Evolutionary conservation across 1,140 invertebrate species (phyloP), one percentile per base, ranked within the genome.

Genomic region (Megalopta genalis): DNA sequence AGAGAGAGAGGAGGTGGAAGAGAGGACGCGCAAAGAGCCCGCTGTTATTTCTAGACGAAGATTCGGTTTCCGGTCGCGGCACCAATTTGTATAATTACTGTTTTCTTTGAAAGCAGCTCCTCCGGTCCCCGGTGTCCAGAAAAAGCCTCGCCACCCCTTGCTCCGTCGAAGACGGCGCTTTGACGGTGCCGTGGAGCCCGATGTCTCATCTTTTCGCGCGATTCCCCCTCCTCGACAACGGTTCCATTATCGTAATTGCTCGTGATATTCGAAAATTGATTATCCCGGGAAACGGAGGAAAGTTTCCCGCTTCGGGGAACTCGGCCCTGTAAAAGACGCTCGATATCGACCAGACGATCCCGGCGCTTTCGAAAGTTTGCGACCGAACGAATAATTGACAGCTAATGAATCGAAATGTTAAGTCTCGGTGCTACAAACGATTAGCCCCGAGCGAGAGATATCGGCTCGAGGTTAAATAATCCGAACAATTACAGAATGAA

Each of bases 11-110:
- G 23, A 49, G 63, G 49, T 9, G 16, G 25, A 32, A n/a, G 23
- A 49, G 63, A 59, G 16, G 16, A 27, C 67, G 16, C 25, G 67
- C 25, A 86, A 83, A 86, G 85, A 81, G 83, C 73, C 75, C 70
- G 67, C 64, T 75, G 85, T 88, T 89, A 88, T 89, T 88, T 88
- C 83, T 86, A 78, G 81, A 87, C 73, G 88, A 89, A 79, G 85
- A 89, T 89, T 86, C 68, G 75, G 82, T 87, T 87, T 87, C 82
- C 81, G 81, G 77, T 57, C 80, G 72, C 70, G 81, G 69, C 63
- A 69, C 68, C 86, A 81, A 84, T 83, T 87, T 81, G 74, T 84
- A 77, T 86, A 88, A 88, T 86, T 88, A 81, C 86, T 85, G 81
- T 86, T 87, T 86, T 84, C 80, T 84, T 79, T 80, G 81, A 84